A percentile compares a stretch with the other conserved stretches of the same genome.
Evolutionary conservation across 2,797 vertebrate genomes (phyloP).

Genomic region (Enteromius afrohamiltoni): DNA sequence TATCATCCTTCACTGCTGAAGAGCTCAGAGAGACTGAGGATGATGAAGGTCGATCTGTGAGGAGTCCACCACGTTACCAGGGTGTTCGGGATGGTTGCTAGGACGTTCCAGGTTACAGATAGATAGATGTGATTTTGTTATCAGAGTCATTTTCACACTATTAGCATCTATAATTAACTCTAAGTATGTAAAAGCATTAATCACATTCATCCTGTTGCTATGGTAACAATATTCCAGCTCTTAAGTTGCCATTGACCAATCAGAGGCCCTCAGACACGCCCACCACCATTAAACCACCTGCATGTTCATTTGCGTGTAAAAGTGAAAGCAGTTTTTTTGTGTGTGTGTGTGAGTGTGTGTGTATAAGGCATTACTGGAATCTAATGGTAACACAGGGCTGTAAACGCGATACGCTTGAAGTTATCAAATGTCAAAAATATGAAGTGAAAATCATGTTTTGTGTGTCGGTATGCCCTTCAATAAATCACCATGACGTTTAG

Average conservation of each 20-base stretch:
- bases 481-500: too few relatives aligned
- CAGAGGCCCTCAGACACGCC: neutral
- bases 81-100: neutral
- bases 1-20: neutral
- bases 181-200: slow-evolving; percentile 32
- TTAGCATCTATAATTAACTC: neutral
- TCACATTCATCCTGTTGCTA: slow-evolving; percentile 8
- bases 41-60: neutral
- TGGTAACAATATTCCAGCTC: neutral
- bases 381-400: too few relatives aligned
- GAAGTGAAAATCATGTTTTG: too few relatives aligned
- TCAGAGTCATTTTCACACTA: neutral
- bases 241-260: neutral
- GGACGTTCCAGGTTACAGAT: neutral
- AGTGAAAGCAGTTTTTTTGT: too few relatives aligned
- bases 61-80: neutral
- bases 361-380: too few relatives aligned
- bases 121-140: neutral
- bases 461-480: too few relatives aligned
- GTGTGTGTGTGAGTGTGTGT: neutral
- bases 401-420: too few relatives aligned
- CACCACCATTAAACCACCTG: neutral
- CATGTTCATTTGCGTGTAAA: slow-evolving; percentile 2
- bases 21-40: neutral
- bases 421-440: too few relatives aligned